phyloP scores from a whole-genome alignment of 2,888 invertebrate species.

The Mongoloraphidia duomilia region DNA sequence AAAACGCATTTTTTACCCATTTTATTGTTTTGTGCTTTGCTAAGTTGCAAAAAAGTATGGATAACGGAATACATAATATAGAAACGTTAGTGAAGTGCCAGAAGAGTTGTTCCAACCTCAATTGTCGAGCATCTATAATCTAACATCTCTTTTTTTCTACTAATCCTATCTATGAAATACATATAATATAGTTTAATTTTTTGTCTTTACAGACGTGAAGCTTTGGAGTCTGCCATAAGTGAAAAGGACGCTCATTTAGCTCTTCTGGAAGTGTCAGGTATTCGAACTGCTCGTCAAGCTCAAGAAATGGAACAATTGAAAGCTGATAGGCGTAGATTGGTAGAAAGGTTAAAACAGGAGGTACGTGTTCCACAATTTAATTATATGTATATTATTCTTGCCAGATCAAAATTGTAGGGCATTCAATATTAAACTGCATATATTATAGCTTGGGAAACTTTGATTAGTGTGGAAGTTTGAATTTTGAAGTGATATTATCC shows the following conservation, averaged over 20 bases:
- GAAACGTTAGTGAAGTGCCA: no score
- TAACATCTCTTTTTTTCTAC: neutral
- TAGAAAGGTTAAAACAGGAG: conserved; percentile 56
- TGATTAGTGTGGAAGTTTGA: neutral
- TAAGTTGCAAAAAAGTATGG: no score
- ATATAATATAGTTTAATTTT: no score
- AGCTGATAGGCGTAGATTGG: conserved; percentile 53
- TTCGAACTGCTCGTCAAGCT: conserved; percentile 46
- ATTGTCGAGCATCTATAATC: conserved; percentile 4
- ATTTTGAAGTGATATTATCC: no score
- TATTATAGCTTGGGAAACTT: neutral
- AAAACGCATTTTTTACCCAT: no score
- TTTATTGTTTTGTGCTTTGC: no score
- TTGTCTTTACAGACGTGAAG: conserved; percentile 52
- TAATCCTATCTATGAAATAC: neutral
- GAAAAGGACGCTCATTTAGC: conserved; percentile 83
- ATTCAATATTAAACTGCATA: neutral
- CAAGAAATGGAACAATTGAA: conserved; percentile 52
- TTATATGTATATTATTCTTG: neutral
- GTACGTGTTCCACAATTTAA: conserved; percentile 26
- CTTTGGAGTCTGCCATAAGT: conserved; percentile 66
- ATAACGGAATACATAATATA: no score
- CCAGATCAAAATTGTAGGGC: neutral
- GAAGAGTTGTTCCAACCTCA: neutral
- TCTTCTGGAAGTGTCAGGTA: conserved; percentile 60